Base-by-base conservation (phyloP, 30 jellyfish, hydroid and myxozoan genomes). In the Morbakka virulenta region DNA sequence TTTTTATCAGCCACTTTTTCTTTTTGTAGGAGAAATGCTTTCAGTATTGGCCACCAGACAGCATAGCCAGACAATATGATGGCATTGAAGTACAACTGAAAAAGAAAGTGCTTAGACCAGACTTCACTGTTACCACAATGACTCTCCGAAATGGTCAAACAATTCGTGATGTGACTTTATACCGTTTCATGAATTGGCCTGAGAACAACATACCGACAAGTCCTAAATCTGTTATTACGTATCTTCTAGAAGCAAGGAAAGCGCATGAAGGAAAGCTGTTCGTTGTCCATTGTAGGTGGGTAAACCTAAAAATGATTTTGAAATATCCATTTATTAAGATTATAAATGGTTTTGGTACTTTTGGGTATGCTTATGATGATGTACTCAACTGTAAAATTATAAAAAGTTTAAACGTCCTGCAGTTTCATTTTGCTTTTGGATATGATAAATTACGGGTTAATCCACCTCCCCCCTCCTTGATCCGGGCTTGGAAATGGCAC, bases 21-120 rank as follows among this genome's bases (percentile, higher is more conserved):
- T 9, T 4, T 85, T 41, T 62, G 48, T 35, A 86, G 96, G 92
- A 86, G 48, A 76, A 76, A 24, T 86, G 96, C 67, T 77, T 6
- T 51, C 96, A 86, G 72, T 86, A 86, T 51, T 86, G 96, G 96
- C 96, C 96, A 20, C 82, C 91, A 57, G 96, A 78, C 61, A 78
- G 96, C 33, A 63, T 64, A 1, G 87, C 96, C 0, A 70, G 79
- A 31, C 26, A 69, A 1, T 86, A 77, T 62, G 96, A 88, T 0
- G 84, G 64, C 13, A 34, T 77, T 14, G 77, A 64, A 32, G 96
- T 86, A 26, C 92, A 86, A 53, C 64, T 86, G 63, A 86, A 79
- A 64, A 86, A 76, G 88, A 86, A 86, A 48, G 96, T 77, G 52
- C 52, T 78, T 14, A 86, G 79, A 69, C 91, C 88, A 0, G 96